These are phyloP conservation scores for Diorhabda elongata DNA, from an alignment of 1,140 invertebrate species.

Conservation along the genomic window DNA sequence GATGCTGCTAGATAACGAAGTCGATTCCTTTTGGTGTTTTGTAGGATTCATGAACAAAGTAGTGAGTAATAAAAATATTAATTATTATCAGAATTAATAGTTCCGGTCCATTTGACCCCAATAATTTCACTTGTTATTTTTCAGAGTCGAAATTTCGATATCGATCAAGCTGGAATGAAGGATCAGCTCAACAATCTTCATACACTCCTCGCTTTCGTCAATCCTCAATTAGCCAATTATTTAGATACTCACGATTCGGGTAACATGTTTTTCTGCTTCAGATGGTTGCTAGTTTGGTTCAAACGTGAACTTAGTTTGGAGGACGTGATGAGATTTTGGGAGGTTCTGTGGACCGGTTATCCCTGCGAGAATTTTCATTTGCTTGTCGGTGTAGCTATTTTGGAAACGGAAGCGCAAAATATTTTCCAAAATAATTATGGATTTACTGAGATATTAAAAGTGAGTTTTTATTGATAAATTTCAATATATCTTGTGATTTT, in stretches of 20 bases:
- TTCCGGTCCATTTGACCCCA: too few relatives aligned
- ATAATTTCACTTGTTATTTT: slow-evolving; percentile 31
- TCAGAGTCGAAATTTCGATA: slow-evolving; percentile 91
- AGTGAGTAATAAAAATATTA: slow-evolving; percentile 52
- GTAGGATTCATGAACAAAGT: slow-evolving; percentile 97
- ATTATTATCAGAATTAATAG: background rate
- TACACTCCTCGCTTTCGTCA: slow-evolving; percentile 72
- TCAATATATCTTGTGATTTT: too few relatives aligned
- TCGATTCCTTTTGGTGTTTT: slow-evolving; percentile 99
- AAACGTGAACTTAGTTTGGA: slow-evolving; percentile 73
- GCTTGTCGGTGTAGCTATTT: slow-evolving; percentile 82
- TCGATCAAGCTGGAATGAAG: slow-evolving; percentile 97
- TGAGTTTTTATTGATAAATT: slow-evolving; percentile 44
- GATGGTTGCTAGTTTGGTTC: slow-evolving; percentile 82
- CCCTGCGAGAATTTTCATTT: slow-evolving; percentile 94
- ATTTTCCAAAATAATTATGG: slow-evolving; percentile 89
- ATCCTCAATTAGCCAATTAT: slow-evolving; percentile 82
- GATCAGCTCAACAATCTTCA: slow-evolving; percentile 82
- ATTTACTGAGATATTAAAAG: slow-evolving; percentile 95
- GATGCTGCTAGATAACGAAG: slow-evolving; percentile 85
- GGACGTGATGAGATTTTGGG: slow-evolving; percentile 75
- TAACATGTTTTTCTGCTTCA: slow-evolving; percentile 99
- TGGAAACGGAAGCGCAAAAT: slow-evolving; percentile 80
- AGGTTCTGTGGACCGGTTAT: slow-evolving; percentile 85
- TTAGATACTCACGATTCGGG: slow-evolving; percentile 87